These are phyloP conservation scores for Cottoperca gobio DNA, from an alignment of 2,797 vertebrate genomes.

Conservation along the genomic window DNA sequence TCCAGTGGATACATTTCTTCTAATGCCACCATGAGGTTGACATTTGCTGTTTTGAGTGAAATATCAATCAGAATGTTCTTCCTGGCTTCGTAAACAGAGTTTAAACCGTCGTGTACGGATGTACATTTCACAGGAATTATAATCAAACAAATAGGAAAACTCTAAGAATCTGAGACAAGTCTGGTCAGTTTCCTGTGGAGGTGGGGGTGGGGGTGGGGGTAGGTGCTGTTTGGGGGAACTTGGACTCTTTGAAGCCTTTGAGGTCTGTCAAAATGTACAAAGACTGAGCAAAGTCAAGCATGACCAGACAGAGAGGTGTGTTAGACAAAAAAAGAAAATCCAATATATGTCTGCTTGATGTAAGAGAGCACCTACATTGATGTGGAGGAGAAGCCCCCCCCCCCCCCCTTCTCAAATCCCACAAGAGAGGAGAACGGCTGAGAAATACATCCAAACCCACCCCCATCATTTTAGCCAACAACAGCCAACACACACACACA, in stretches of 20 bases:
- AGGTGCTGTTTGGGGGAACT: not conserved
- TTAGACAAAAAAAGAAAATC: conserved; percentile 28
- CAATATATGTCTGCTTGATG: conserved; percentile 39
- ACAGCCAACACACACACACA: not conserved
- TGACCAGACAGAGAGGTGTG: conserved; percentile 28
- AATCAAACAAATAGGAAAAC: not conserved
- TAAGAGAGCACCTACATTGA: conserved; percentile 15
- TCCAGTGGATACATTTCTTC: not conserved
- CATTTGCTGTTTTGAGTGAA: not conserved
- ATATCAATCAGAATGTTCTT: not conserved
- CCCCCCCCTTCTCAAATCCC: conserved; percentile 7
- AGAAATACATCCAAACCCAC: conserved; percentile 19
- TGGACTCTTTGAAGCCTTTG: conserved; percentile 22
- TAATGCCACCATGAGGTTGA: not conserved
- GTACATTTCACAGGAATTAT: not conserved
- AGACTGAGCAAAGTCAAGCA: conserved; percentile 24
- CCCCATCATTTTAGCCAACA: conserved; percentile 31
- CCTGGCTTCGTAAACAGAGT: not conserved
- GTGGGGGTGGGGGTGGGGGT: not conserved
- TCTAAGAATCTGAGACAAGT: not conserved
- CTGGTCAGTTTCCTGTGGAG: not conserved
- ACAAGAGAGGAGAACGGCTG: conserved; percentile 20
- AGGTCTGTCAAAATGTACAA: conserved; percentile 27
- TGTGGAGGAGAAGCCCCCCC: conserved; percentile 15
- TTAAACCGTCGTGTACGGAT: not conserved